A percentile compares a stretch with the other conserved stretches of the same genome.
Evolutionary conservation across 1,140 invertebrate species (phyloP).

Genomic region (Bombus soroeensis): DNA sequence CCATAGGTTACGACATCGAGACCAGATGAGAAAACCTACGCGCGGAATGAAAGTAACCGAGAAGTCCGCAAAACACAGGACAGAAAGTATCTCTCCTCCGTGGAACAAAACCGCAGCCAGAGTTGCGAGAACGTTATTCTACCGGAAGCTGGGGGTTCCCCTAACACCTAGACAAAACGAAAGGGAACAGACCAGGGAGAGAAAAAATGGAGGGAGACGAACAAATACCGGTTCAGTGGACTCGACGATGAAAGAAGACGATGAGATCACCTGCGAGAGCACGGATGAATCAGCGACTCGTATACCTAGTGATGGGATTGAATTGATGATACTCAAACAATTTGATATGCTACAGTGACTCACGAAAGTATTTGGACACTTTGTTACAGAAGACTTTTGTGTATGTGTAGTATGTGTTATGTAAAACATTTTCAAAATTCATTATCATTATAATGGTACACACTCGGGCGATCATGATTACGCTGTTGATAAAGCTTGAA

Average conservation of each 20-base stretch:
- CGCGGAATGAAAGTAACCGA: background rate
- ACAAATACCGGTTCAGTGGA: background rate
- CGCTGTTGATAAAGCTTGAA: no score
- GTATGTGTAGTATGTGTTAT: no score
- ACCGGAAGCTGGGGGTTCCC: slow-evolving; percentile 22
- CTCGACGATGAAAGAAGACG: slow-evolving; percentile 7
- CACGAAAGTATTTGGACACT: background rate
- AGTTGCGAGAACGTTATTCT: background rate
- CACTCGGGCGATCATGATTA: no score
- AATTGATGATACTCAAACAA: background rate
- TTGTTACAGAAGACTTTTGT: no score
- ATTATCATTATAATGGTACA: no score
- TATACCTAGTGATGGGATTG: background rate
- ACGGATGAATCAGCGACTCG: slow-evolving; percentile 31
- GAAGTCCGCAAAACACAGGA: background rate
- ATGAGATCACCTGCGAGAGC: slow-evolving; percentile 46
- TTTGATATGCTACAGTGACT: background rate
- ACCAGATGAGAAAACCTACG: slow-evolving; percentile 6
- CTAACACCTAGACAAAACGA: background rate
- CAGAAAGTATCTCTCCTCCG: slow-evolving; percentile 3
- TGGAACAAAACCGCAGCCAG: slow-evolving; percentile 8
- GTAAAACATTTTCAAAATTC: no score
- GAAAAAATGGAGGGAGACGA: background rate
- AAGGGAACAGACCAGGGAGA: background rate
- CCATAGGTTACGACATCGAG: background rate